phyloP scores from a whole-genome alignment of 1,140 invertebrate species.

The Brachionus paranguensis region DNA sequence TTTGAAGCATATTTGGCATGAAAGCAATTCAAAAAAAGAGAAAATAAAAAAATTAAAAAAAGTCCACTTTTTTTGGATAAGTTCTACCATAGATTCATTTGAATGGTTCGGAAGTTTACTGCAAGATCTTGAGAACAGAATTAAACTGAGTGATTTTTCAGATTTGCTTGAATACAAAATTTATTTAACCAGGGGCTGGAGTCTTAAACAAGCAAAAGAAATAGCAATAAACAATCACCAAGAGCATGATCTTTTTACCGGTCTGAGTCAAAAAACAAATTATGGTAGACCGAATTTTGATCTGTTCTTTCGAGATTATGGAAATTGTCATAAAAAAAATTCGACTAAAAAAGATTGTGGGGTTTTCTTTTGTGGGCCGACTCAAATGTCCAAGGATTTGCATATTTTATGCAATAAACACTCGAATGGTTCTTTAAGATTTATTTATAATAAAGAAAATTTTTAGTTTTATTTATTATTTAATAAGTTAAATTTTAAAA shows the following conservation, averaged over 20 bases:
- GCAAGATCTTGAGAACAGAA: conserved; percentile 44
- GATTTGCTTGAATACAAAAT: conserved; percentile 49
- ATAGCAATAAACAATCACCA: background rate
- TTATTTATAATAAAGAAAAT: conserved; percentile 56
- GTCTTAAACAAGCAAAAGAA: conserved; percentile 46
- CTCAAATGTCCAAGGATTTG: conserved; percentile 47
- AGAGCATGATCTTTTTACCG: conserved; percentile 48
- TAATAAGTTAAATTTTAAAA: background rate
- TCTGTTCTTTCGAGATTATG: conserved; percentile 46
- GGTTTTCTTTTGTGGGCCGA: conserved; percentile 52
- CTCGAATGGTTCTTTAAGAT: conserved; percentile 46
- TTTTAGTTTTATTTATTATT: conserved; percentile 44
- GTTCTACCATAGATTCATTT: conserved; percentile 4
- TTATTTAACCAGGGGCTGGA: conserved; percentile 53
- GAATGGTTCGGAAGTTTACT: conserved; percentile 40
- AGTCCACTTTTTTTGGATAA: conserved; percentile 40
- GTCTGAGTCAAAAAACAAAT: conserved; percentile 52
- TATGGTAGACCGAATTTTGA: conserved; percentile 55
- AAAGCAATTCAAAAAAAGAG: background rate
- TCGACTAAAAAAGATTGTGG: conserved; percentile 44
- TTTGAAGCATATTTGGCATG: conserved; percentile 73
- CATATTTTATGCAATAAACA: conserved; percentile 52
- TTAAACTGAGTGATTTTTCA: conserved; percentile 43
- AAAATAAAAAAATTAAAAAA: background rate
- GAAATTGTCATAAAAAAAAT: conserved; percentile 44